Base-by-base conservation (phyloP, 2,797 vertebrate genomes). In the Sebastes miniatus region DNA sequence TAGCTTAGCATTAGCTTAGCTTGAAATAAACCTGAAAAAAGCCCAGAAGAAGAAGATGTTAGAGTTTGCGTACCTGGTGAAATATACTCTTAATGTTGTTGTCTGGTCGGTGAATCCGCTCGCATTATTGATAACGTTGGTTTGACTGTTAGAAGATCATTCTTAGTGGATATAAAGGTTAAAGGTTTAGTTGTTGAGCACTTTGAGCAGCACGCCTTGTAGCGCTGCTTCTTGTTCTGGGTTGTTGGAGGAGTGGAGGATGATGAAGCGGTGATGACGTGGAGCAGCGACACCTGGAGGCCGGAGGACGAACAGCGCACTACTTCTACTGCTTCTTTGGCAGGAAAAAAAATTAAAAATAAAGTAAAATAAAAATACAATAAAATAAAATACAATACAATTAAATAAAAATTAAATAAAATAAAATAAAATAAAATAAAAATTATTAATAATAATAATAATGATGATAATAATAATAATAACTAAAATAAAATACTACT, bases 51-150 rank as follows among this genome's bases (percentile, higher is more conserved):
- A 52, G 24, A 68, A 31, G 16, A 85, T 72, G 68, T 13, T 27
- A 32, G 58, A 69, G 22, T 25, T 25, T 85, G 95, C 95, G 8
- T 92, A 96, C 95, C 95, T 88, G 76, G 74, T 72, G 56, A 91
- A 85, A 81, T 88, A 87, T 83, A 83, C 80, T 92, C 92, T 82
- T 93, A 94, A 84, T 93, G 85, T 78, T 87, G 81, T 8, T 92
- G 89, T 85, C 81, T 88, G 69, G 62, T 80, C 32, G 83, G 64
- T 72, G 80, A 80, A 89, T 73, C 65, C 76, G 79, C 90, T 88
- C 82, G 93, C 95, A 96, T 96, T 94, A 93, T 93, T 91, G 14
- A 92, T 90, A 18, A 65, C 18, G 32, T 88, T 89, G 84, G 43
- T 62, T 78, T 27, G 83, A 91, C 83, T 91, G 81, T 79, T 72